Evolutionary conservation across 2,888 invertebrate genomes (phyloP).

Genomic region (Nycteola revayana): DNA sequence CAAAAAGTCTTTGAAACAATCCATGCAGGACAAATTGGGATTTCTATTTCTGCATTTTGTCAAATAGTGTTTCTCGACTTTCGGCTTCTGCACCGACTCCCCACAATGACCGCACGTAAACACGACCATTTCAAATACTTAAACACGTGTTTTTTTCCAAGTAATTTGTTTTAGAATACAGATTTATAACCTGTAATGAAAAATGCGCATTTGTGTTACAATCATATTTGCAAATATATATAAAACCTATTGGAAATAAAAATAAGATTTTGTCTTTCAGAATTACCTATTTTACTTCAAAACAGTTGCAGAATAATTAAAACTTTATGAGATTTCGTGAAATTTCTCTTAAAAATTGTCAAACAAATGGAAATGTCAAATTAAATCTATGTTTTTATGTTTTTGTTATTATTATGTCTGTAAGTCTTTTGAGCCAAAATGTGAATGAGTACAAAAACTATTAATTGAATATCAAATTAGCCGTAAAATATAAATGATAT

Average conservation of each 20-base stretch:
- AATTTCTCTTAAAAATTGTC: constrained; percentile 27
- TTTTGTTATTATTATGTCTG: too few relatives aligned
- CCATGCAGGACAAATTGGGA: constrained; percentile 93
- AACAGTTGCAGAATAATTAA: constrained; percentile 10
- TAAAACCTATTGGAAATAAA: too few relatives aligned
- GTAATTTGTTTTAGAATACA: constrained; percentile 36
- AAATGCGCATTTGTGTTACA: neutral
- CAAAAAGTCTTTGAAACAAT: constrained; percentile 95
- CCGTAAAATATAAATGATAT: too few relatives aligned
- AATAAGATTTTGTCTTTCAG: too few relatives aligned
- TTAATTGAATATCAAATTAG: too few relatives aligned
- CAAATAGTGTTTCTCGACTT: constrained; percentile 94
- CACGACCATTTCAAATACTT: constrained; percentile 89
- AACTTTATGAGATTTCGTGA: constrained; percentile 18
- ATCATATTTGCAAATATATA: too few relatives aligned
- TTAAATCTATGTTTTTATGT: too few relatives aligned
- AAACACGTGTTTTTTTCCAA: constrained; percentile 26
- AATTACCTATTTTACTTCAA: too few relatives aligned
- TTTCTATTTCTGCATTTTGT: constrained; percentile 86
- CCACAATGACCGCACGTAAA: constrained; percentile 97
- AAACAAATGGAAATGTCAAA: constrained; percentile 21
- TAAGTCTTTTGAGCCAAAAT: too few relatives aligned
- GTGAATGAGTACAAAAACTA: too few relatives aligned
- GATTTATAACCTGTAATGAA: constrained; percentile 39
- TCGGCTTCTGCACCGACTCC: constrained; percentile 93